Base-by-base conservation (phyloP, 2,888 invertebrate species). In the Amphimallon solstitiale region DNA sequence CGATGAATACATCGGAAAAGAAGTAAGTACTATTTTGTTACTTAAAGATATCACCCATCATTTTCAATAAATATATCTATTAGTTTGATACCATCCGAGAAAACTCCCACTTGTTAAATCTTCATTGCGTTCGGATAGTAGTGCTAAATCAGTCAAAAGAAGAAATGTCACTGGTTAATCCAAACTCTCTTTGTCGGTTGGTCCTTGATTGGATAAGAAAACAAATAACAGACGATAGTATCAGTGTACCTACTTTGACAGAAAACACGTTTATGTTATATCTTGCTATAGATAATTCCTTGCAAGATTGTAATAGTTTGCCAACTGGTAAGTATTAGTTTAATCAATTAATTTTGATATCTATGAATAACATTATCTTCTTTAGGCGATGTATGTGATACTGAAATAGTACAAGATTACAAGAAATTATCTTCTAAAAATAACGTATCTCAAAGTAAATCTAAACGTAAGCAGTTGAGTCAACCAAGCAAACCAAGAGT, bases 231-330 rank as follows among this genome's bases (percentile, higher is more conserved):
- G 83, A 83, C 61, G 81, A 83, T 67, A 73, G 76, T 45, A 71
- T 83, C 19, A 77, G 71, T 62, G 74, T 78, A 65, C 71, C 77
- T 2, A 68, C 84, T 72, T 77, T 88, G 68, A 84, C 84, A 61
- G 87, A 90, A 76, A 91, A 92, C 84, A 87, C 89, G 15, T 91
- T 92, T 79, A 86, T 93, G 82, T 83, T 93, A 76, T 93, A 90
- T 82, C 85, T 93, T 68, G 91, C 92, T 72, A 84, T 87, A 68
- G 90, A 89, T 79, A 92, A 93, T 78, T 88, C 88, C 37, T 85
- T 94, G 72, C 91, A 92, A 74, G 93, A 94, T 84, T 93, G 92
- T 83, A 87, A 89, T 68, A 91, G 92, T 77, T 84, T 93, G 76
- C 92, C 92, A 5, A 76, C 81, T 52, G 79, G 78, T 77, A 73